Percentiles rank a stretch among this genome's conserved stretches.
Conservation (phyloP, 2,797 vertebrate genomes). For the Catamblyrhynchus diadema region DNA sequence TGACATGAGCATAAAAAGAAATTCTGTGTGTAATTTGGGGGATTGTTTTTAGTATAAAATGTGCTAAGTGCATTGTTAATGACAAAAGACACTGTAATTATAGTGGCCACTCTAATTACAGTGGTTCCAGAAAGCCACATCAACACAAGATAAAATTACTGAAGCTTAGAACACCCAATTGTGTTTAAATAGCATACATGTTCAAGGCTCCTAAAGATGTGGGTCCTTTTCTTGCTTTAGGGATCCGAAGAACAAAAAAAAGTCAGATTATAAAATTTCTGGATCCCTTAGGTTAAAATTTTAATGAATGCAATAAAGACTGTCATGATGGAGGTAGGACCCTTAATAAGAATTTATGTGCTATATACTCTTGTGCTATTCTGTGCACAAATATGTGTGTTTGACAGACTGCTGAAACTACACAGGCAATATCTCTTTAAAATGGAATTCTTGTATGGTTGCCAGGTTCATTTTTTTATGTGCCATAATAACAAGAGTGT, state of each 20-base stretch:
- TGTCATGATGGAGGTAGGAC: neutral
- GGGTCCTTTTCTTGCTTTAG: neutral
- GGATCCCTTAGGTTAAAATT: neutral
- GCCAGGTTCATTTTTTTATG: neutral
- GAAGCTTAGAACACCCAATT: neutral
- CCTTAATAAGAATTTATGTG: neutral
- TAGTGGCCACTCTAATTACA: neutral
- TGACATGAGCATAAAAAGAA: neutral
- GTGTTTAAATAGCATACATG: neutral
- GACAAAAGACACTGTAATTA: neutral
- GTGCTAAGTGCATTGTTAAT: neutral
- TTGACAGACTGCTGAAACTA: neutral
- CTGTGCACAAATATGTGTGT: neutral
- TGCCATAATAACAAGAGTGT: neutral
- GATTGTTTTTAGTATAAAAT: neutral
- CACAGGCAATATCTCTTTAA: neutral
- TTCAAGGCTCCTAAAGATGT: neutral
- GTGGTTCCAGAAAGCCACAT: neutral
- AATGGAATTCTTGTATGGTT: neutral
- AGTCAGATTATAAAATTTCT: neutral
- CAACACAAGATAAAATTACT: neutral
- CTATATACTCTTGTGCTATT: neutral
- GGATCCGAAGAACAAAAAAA: neutral
- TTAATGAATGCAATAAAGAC: neutral
- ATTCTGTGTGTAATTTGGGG: neutral